Percentiles rank a stretch among this genome's conserved stretches.
phyloP scores from a whole-genome alignment of 1,140 invertebrate species.

The Popillia japonica region DNA sequence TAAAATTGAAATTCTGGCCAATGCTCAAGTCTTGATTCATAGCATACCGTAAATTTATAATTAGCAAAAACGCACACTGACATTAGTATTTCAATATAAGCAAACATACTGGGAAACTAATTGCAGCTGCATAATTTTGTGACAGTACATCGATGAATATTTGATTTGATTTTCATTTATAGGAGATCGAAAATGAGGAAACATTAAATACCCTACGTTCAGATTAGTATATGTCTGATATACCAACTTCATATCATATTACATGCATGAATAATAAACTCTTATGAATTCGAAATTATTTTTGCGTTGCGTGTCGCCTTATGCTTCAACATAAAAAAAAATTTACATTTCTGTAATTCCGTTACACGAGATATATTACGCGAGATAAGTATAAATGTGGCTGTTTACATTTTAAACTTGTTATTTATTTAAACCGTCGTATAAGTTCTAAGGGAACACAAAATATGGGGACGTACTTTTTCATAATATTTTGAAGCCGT shows the following conservation, averaged over 20 bases:
- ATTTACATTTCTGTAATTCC: slow-evolving; percentile 32
- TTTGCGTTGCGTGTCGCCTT: slow-evolving; percentile 19
- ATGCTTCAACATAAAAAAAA: not conserved
- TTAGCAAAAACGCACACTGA: not conserved
- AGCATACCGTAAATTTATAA: slow-evolving; percentile 21
- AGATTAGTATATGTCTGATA: not conserved
- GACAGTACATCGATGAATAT: not conserved
- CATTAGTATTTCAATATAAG: not conserved
- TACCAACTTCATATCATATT: not conserved
- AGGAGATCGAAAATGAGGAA: too few species aligned
- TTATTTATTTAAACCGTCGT: slow-evolving; percentile 13
- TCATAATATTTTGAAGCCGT: slow-evolving; percentile 20
- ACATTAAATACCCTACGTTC: not conserved
- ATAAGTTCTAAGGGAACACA: slow-evolving; percentile 16
- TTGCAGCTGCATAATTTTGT: not conserved
- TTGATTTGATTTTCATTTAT: not conserved
- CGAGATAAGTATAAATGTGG: slow-evolving; percentile 25
- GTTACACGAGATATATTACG: slow-evolving; percentile 28
- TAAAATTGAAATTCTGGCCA: not conserved
- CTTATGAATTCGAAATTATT: slow-evolving; percentile 23
- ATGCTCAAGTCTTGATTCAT: not conserved
- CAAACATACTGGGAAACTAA: not conserved
- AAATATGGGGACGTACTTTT: slow-evolving; percentile 17
- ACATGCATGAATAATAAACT: slow-evolving; percentile 5
- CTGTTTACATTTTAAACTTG: slow-evolving; percentile 32